Conservation (phyloP, 2,797 vertebrate genomes). For the Falco naumanni region DNA sequence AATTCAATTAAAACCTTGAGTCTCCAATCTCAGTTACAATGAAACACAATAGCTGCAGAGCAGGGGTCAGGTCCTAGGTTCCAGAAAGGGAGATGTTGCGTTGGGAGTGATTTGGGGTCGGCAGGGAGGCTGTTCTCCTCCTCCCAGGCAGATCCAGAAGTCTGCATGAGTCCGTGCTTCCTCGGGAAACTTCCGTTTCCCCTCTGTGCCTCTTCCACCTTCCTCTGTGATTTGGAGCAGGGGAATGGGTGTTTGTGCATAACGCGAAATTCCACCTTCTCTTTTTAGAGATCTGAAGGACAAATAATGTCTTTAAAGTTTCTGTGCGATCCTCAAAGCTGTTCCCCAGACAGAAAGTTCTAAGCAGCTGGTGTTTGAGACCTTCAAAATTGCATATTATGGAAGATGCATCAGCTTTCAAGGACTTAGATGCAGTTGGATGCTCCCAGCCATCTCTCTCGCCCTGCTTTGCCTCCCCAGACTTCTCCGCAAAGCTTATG, state of each 20-base stretch:
- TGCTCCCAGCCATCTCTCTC: not conserved
- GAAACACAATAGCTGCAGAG: not conserved
- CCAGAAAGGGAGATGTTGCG: not conserved
- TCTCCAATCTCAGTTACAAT: not conserved
- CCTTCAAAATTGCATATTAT: not conserved
- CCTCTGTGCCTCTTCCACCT: not conserved
- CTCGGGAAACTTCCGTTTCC: not conserved
- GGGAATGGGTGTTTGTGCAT: not conserved
- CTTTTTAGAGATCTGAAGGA: not conserved
- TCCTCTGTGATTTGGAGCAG: not conserved
- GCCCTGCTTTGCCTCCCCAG: not conserved
- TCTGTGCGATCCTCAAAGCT: not conserved
- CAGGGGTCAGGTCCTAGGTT: not conserved
- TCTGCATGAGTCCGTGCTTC: fast-evolving
- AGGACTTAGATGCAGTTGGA: not conserved
- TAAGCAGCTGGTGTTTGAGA: not conserved
- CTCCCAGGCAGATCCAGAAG: not conserved
- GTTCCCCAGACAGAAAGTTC: not conserved
- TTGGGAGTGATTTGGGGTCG: not conserved
- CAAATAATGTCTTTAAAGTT: not conserved
- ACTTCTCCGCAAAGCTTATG: not conserved
- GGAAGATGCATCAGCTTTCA: not conserved
- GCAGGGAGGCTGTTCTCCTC: not conserved
- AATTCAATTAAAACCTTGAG: not conserved
- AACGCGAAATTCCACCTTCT: not conserved